Base-by-base conservation (phyloP, 1,140 invertebrate species). In the Metaphire vulgaris region DNA sequence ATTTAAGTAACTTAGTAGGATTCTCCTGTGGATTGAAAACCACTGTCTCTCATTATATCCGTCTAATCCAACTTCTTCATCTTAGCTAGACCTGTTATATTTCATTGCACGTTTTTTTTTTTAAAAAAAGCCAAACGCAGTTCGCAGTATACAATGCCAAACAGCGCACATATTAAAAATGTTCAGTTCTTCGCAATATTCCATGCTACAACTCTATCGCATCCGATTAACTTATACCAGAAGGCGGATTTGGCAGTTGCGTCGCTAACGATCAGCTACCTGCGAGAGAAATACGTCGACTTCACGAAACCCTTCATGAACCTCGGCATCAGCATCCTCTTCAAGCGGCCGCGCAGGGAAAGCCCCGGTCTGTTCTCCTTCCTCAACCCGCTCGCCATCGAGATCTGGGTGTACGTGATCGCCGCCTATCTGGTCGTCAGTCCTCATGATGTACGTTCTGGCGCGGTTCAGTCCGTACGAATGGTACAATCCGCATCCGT, bases 251-350 rank as follows among this genome's bases (percentile, higher is more conserved):
- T 99, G 80, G 94, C 95, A 0, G 93, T 99, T 69, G 95, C 96
- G 26, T 92, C 96, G 12, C 90, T 99, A 87, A 86, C 83, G 15
- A 85, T 86, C 69, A 85, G 79, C 69, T 87, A 84, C 90, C 93
- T 64, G 92, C 88, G 97, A 33, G 96, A 99, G 88, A 89, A 93
- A 82, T 93, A 97, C 66, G 95, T 99, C 77, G 97, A 99, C 86
- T 91, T 90, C 81, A 98, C 93, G 79, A 99, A 99, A 87, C 97
- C 97, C 1, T 99, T 98, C 88, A 95, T 99, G 90, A 96, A 95
- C 26, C 89, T 98, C 16, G 96, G 96, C 75, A 97, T 98, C 82
- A 97, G 94, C 79, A 97, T 99, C 80, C 94, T 97, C 91, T 96
- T 97, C 78, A 85, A 86, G 78, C 79, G 81, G 69, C 85, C 86